A percentile compares a stretch with the other conserved stretches of the same genome.
Conservation (phyloP, 2,113 vertebrate species). For the Petrocephalus microphthalmus region DNA sequence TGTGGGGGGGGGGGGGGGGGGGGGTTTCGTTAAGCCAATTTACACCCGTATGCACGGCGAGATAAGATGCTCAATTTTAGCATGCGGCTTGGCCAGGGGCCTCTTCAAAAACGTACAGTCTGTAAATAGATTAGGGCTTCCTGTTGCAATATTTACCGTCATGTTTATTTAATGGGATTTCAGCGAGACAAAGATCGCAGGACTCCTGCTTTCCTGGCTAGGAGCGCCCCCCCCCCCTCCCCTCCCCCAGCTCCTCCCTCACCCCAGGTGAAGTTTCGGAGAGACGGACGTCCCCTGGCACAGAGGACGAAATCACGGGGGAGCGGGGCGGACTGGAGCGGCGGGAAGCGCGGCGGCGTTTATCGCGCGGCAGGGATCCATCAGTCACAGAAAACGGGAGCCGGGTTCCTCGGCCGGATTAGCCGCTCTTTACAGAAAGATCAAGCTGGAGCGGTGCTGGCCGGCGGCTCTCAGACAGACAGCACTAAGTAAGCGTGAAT, state of each 20-base stretch:
- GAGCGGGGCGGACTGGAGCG: not conserved
- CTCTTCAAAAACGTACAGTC: not conserved
- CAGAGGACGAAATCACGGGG: not conserved
- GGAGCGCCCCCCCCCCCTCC: not conserved
- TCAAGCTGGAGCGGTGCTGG: not conserved
- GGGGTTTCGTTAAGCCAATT: slow-evolving; percentile 6
- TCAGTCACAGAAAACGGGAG: not conserved
- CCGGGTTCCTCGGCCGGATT: not conserved
- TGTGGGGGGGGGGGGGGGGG: too few species aligned
- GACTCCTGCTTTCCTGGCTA: not conserved
- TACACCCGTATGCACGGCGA: not conserved
- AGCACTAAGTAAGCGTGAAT: slow-evolving; percentile 4
- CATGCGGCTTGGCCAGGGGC: not conserved
- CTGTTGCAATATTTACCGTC: slow-evolving; percentile 13
- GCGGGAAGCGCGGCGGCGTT: not conserved
- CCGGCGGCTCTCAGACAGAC: not conserved
- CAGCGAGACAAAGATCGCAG: not conserved
- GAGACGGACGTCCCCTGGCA: not conserved
- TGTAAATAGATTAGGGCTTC: slow-evolving; percentile 14
- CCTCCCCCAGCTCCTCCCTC: not conserved
- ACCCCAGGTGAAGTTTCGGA: not conserved
- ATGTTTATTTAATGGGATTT: slow-evolving; percentile 18
- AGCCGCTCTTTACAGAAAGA: not conserved
- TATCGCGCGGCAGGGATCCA: not conserved
- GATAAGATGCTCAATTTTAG: slow-evolving; percentile 19